phyloP scores from a whole-genome alignment of 2,113 vertebrate genomes.

The Butorides virescens region DNA sequence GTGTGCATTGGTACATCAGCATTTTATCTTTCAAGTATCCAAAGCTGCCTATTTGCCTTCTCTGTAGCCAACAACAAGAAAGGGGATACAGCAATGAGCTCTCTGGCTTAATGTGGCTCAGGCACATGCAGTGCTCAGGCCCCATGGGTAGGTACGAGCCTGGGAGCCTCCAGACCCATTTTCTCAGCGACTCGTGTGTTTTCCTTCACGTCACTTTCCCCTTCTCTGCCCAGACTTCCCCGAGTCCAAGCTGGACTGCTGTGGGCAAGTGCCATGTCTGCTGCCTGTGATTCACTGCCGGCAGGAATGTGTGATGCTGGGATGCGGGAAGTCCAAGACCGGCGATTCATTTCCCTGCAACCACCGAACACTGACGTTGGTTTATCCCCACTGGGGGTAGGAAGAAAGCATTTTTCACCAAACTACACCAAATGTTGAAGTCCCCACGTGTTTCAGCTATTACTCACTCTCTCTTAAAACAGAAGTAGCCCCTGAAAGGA shows the following conservation, averaged over 20 bases:
- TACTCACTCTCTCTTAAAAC: background rate
- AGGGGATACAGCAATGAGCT: background rate
- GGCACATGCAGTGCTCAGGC: background rate
- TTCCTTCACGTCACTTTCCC: background rate
- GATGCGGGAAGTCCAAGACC: background rate
- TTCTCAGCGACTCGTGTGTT: background rate
- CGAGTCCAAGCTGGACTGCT: background rate
- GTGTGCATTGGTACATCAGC: background rate
- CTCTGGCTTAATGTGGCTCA: fast-evolving
- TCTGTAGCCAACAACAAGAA: background rate
- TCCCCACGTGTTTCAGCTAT: background rate
- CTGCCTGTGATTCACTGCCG: background rate
- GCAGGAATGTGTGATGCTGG: background rate
- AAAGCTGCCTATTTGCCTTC: background rate
- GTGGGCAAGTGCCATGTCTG: background rate
- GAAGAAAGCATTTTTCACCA: background rate
- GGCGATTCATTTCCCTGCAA: background rate
- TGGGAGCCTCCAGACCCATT: background rate
- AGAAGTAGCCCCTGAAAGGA: background rate
- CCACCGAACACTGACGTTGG: background rate
- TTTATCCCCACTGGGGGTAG: background rate
- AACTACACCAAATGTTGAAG: background rate
- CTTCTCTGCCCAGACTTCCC: background rate
- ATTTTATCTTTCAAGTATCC: background rate
- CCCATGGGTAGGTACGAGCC: background rate